Evolutionary conservation across 2,888 invertebrate species (phyloP).

Genomic region (Fragum whitleyi): DNA sequence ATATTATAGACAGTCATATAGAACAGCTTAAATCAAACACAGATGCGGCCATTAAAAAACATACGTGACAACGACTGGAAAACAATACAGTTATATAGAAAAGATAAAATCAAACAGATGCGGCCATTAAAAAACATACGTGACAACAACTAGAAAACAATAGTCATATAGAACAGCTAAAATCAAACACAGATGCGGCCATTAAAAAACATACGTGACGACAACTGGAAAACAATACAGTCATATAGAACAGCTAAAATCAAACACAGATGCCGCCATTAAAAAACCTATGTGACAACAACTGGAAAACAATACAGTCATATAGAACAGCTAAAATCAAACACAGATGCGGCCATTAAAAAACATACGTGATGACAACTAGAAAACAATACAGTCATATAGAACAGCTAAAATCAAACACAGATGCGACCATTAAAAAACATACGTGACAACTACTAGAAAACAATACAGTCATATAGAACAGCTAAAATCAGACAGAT

Average conservation of each 20-base stretch:
- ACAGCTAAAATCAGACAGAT: slow-evolving; percentile 68
- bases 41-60: slow-evolving; percentile 63
- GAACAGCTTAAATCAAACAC: slow-evolving; percentile 69
- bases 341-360: slow-evolving; percentile 68
- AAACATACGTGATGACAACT: slow-evolving; percentile 41
- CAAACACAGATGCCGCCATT: slow-evolving; percentile 67
- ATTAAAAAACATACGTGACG: slow-evolving; percentile 45
- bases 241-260: slow-evolving; percentile 72
- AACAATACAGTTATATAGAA: slow-evolving; percentile 68
- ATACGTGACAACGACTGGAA: neutral
- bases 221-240: slow-evolving; percentile 68
- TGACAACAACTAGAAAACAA: slow-evolving; percentile 69
- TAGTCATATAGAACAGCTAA: slow-evolving; percentile 73
- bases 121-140: slow-evolving; percentile 52
- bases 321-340: slow-evolving; percentile 70
- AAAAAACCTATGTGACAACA: slow-evolving; percentile 52
- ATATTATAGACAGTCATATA: slow-evolving; percentile 74
- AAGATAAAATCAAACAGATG: slow-evolving; percentile 69
- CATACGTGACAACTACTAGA: slow-evolving; percentile 29
- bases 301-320: slow-evolving; percentile 71
- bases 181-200: slow-evolving; percentile 66
- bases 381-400: slow-evolving; percentile 72
- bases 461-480: slow-evolving; percentile 73
- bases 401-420: slow-evolving; percentile 68
- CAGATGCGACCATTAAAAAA: slow-evolving; percentile 66